Base-by-base conservation (phyloP, 2,888 invertebrate genomes). In the Corythucha ciliata region DNA sequence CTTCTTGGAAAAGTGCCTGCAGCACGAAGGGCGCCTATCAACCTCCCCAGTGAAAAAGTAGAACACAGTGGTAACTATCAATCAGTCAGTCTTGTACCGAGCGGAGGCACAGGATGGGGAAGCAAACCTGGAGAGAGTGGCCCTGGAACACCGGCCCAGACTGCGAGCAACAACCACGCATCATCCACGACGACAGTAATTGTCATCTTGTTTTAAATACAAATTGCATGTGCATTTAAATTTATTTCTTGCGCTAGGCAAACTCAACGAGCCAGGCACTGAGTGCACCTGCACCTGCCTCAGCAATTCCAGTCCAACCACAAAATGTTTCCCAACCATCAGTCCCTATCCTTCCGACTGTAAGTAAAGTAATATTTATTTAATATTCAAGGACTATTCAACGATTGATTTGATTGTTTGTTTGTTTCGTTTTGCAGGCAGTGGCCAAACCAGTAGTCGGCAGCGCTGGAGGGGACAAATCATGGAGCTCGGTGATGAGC, bases 1-100 rank as follows among this genome's bases (percentile, higher is more conserved):
- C 87, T 86, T 77, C 83, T 98, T 83, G 97, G 97, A 75, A 97
- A 96, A 82, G 90, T 96, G 75, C 90, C 89, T 72, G 88, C 87
- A 74, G 90, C 91, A 71, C 86, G 97, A 76, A 86, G 97, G 72
- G 92, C 96, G 76, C 96, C 97, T 72, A 93, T 91, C 70, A 93
- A 96, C 78, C 78, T 97, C 74, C 97, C 97, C 70, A 97, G 96
- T 80, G 75, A 97, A 75, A 97, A 93, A 79, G 91, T 94, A 71
- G 97, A 98, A 78, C 80, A 81, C 67, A 79, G 75, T 66, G 81
- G 80, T 66, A 80, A 80, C 72, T 83, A 83, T 71, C 81, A 83
- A 65, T 79, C 80, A 67, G 78, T 83, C 64, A 80, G 78, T 68
- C 72, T 85, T 70, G 84, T 85, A 70, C 83, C 84, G 64, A 78